Evolutionary conservation across 2,113 vertebrate species (phyloP), one percentile per base, ranked within the genome.

Genomic region (Cottus gobio): DNA sequence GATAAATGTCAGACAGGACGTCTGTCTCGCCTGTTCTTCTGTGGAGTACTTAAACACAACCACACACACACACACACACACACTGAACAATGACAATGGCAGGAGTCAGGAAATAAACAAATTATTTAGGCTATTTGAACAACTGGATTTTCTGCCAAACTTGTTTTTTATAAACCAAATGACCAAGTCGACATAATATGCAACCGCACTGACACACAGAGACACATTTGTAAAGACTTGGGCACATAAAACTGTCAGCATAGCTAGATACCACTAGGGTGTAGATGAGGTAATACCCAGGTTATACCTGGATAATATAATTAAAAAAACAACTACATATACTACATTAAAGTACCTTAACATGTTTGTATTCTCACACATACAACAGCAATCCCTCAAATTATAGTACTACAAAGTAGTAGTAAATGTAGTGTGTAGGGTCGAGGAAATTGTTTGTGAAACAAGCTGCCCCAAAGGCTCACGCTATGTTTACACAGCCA

Each of bases 401-500:
- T 30, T 36, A 67, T 13, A 24, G 70, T 44, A 77, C 60, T 77
- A 52, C 5, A 63, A 22, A 61, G 44, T 71, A 30, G 66, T 66
- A 74, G 26, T 37, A 78, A 70, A 85, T 39, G 44, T 61, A 22
- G 61, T 6, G n/a, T 77, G 68, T 61, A 65, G 26, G 44, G 13
- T 42, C 30, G 30, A 44, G 18, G 34, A n/a, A 26, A 37, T 30
- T 68, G 69, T 42, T 62, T 8, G 16, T 44, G 64, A 79, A 65
- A 77, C 46, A 44, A 37, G 65, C 50, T 22, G 39, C 18, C 65
- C 61, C 28, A 15, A n/a, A 54, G 54, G 68, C 46, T 72, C 48
- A 22, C 28, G 18, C 30, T 8, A 1, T 88, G 80, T 90, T 92
- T 85, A 73, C 86, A 82, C 67, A 75, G 82, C 77, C 73, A 83